These are phyloP conservation scores for Zele albiditarsus DNA, from an alignment of 2,888 invertebrate genomes.

Conservation along the genomic window DNA sequence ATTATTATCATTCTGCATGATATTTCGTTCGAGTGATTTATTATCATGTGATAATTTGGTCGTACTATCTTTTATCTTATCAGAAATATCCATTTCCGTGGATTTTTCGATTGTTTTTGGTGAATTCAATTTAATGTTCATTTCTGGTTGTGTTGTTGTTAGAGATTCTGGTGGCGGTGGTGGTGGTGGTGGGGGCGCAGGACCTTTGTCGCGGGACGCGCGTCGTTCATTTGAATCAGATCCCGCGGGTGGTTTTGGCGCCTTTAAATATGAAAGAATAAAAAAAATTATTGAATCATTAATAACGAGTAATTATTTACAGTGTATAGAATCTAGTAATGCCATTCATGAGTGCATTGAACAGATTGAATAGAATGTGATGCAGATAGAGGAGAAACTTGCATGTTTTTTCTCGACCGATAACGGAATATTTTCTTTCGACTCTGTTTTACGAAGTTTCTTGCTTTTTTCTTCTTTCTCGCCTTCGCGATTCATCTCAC, in stretches of 20 bases:
- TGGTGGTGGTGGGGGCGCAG: constrained; percentile 82
- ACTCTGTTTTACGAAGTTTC: constrained; percentile 71
- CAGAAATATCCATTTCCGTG: constrained; percentile 1
- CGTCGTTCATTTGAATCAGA: constrained; percentile 74
- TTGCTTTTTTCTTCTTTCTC: constrained; percentile 70
- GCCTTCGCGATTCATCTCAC: constrained; percentile 70
- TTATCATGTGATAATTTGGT: constrained; percentile 7
- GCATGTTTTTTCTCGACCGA: constrained; percentile 70
- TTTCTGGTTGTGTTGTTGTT: constrained; percentile 54
- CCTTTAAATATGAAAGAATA: constrained; percentile 62
- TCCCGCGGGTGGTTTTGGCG: constrained; percentile 78
- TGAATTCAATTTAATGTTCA: constrained; percentile 59
- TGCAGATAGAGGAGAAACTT: constrained; percentile 29
- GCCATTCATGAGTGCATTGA: too few relatives aligned
- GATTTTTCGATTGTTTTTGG: constrained; percentile 46
- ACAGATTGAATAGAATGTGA: too few relatives aligned
- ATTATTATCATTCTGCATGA: constrained; percentile 47
- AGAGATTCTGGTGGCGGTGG: constrained; percentile 49
- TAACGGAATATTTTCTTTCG: constrained; percentile 68
- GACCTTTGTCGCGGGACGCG: constrained; percentile 83
- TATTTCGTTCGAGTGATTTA: background rate
- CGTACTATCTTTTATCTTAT: constrained; percentile 1
- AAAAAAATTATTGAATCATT: constrained; percentile 17
- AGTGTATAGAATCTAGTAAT: background rate
- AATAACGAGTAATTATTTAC: constrained; percentile 29